Evolutionary conservation across 2,888 invertebrate genomes (phyloP).

Genomic region (Caenorhabditis japonica): DNA sequence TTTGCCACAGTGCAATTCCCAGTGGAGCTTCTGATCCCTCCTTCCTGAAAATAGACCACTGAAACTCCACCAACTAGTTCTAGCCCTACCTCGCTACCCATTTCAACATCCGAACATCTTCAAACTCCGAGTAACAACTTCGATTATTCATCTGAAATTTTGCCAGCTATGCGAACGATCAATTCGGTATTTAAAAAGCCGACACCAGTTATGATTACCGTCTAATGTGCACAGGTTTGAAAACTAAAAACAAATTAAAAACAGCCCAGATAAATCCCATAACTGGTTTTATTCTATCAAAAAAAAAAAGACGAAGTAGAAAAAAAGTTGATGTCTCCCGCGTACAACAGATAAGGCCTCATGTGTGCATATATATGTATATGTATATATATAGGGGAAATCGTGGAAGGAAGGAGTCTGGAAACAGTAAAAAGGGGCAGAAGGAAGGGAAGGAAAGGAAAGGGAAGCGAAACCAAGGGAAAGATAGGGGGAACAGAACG

Average conservation of each 20-base stretch:
- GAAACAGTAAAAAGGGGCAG: conserved; percentile 5
- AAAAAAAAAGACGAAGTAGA: neutral
- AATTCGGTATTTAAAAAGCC: no score
- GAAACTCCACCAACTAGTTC: no score
- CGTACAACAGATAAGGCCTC: conserved; percentile 50
- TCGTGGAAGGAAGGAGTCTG: conserved; percentile 11
- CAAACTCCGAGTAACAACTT: neutral
- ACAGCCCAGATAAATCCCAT: conserved; percentile 12
- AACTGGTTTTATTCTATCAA: conserved; percentile 41
- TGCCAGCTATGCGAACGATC: no score
- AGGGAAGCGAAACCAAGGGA: conserved; percentile 27
- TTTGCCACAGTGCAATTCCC: conserved; percentile 1
- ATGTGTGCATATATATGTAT: no score
- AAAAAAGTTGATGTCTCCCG: conserved; percentile 31
- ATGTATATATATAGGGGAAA: conserved; percentile 21
- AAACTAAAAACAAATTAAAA: conserved; percentile 2
- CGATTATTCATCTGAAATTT: conserved; percentile 20
- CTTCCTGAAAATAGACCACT: conserved; percentile 10
- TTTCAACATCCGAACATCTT: conserved; percentile 29
- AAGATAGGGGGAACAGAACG: conserved; percentile 16
- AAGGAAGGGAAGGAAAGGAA: conserved; percentile 1
- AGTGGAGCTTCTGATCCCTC: neutral
- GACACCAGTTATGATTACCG: conserved; percentile 10
- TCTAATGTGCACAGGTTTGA: conserved; percentile 17
- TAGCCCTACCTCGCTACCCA: conserved; percentile 21